Conservation (phyloP, 2,888 invertebrate genomes). For the Margaritifera margaritifera region DNA sequence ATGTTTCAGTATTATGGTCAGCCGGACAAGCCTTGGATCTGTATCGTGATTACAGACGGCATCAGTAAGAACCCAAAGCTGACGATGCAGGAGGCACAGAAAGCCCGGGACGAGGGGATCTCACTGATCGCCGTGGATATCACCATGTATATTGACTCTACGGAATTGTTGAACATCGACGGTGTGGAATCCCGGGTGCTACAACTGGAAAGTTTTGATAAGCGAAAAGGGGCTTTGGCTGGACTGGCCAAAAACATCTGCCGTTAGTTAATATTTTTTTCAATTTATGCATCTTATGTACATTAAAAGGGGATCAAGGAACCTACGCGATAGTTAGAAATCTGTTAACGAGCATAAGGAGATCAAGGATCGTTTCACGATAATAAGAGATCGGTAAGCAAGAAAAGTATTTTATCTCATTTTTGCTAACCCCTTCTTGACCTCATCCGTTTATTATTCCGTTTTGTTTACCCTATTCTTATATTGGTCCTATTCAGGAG, state of each 20-base stretch:
- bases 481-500: too few species aligned
- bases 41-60: slow-evolving; percentile 72
- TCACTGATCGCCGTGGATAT: slow-evolving; percentile 68
- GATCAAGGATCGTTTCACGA: too few species aligned
- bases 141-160: slow-evolving; percentile 58
- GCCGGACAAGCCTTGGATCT: slow-evolving; percentile 66
- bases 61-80: slow-evolving; percentile 26
- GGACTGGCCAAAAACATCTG: slow-evolving; percentile 40
- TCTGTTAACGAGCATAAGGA: too few species aligned
- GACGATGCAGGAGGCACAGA: slow-evolving; percentile 59
- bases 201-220: slow-evolving; percentile 32
- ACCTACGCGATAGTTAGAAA: too few species aligned
- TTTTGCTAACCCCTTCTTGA: too few species aligned
- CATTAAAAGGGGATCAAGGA: too few species aligned
- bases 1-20: slow-evolving; percentile 32
- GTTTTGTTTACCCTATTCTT: too few species aligned
- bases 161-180: slow-evolving; percentile 59
- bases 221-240: slow-evolving; percentile 33
- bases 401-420: too few species aligned
- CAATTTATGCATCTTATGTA: not conserved
- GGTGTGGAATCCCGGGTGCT: slow-evolving; percentile 41
- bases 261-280: slow-evolving; percentile 29
- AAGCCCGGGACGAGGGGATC: slow-evolving; percentile 60
- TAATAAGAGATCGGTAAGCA: too few species aligned
- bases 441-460: too few species aligned